A percentile compares a stretch with the other conserved stretches of the same genome.
Evolutionary conservation across 2,113 vertebrate genomes (phyloP).

Genomic region (Clinocottus analis): DNA sequence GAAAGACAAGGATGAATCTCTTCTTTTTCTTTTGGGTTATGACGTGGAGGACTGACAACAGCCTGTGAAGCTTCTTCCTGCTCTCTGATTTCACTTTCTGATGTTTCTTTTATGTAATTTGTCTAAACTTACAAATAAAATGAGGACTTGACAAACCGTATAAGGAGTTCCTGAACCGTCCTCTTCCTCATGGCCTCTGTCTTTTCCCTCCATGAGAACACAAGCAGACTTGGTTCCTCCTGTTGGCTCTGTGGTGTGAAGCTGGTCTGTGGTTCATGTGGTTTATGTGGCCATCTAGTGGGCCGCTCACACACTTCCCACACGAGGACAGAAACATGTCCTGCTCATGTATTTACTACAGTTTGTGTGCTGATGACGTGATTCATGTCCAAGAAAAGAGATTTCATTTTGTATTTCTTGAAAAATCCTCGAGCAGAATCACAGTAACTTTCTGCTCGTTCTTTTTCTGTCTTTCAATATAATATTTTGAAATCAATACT

Average conservation of each 20-base stretch:
- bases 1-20: no score
- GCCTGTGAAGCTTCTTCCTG: neutral
- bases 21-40: no score
- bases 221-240: neutral
- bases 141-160: neutral
- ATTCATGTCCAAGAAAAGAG: neutral
- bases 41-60: neutral
- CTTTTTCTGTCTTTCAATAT: neutral
- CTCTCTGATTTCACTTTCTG: neutral
- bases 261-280: slow-evolving; percentile 63
- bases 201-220: neutral
- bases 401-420: neutral
- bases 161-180: neutral
- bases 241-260: neutral
- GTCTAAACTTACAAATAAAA: neutral
- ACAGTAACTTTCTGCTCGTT: neutral
- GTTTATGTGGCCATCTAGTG: slow-evolving; percentile 84
- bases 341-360: neutral
- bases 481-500: neutral
- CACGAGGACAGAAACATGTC: slow-evolving; percentile 22
- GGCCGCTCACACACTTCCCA: slow-evolving; percentile 55
- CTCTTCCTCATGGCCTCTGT: neutral
- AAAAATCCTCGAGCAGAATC: neutral
- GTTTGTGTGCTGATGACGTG: neutral
- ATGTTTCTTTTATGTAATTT: neutral